Base-by-base conservation (phyloP, 2,888 invertebrate genomes). In the Pardosa pseudoannulata region DNA sequence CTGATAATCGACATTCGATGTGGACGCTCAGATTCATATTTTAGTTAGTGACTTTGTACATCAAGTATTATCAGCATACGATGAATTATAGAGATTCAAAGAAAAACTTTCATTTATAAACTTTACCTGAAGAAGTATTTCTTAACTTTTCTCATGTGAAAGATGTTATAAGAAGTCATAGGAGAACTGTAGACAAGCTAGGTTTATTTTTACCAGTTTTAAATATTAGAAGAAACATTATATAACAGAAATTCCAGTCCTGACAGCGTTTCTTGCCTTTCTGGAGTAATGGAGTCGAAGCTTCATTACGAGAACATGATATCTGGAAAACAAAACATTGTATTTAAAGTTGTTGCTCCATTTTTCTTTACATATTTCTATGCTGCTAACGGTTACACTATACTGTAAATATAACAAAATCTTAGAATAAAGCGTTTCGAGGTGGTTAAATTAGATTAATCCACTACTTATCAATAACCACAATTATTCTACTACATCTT, bases 251-350 rank as follows among this genome's bases (percentile, higher is more conserved):
- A 19, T 50, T 73, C 29, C 64, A 65, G 36, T 79, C 72, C 50
- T 46, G 67, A 72, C 46, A 72, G 73, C 65, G 39, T 68, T 68
- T 74, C 36, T 70, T 29, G 74, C 41, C 68, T 81, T 79, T 70
- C 36, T 56, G n/a, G 36, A 28, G 56, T 39, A 39, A 56, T 56
- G 74, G 56, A 29, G 19, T 68, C 9, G n/a, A 36, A 23, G 68
- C 68, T 68, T 11, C 39, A 68, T 67, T 50, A 13, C 68, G 23
- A n/a, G 32, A 78, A 67, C 29, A 72, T 83, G 56, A 64, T 72
- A 78, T 78, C 83, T 83, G 83, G 78, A 83, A 78, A 78, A 83
- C 83, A 83, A 83, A 83, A 83, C 83, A 83, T 50, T 76, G 75
- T 76, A 75, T 67, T 78, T 72, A 78, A 56, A 46, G 83, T 72